phyloP scores from a whole-genome alignment of 1,140 invertebrate species.

The Catajapyx aquilonaris region DNA sequence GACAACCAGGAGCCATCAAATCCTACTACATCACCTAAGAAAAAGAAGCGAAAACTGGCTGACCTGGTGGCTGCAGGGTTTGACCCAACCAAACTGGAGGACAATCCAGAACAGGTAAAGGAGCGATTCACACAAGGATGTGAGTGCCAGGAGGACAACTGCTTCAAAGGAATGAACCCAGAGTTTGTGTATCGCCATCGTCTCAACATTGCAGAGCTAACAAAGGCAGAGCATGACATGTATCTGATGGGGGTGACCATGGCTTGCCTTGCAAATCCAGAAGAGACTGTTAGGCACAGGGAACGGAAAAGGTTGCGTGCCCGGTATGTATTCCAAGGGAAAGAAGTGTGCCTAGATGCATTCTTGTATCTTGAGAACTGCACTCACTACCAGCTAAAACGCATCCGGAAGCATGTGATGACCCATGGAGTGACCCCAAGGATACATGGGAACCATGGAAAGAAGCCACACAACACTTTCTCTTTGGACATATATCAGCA shows the following conservation, averaged over 20 bases:
- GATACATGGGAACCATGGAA: constrained; percentile 51
- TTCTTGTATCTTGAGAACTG: constrained; percentile 60
- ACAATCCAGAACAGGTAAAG: constrained; percentile 35
- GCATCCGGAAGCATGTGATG: constrained; percentile 53
- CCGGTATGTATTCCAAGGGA: constrained; percentile 45
- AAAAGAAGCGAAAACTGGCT: constrained; percentile 24
- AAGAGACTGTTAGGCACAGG: constrained; percentile 44
- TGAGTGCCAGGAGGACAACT: constrained; percentile 50
- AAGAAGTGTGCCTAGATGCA: constrained; percentile 51
- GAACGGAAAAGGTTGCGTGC: constrained; percentile 44
- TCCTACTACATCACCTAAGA: too few species aligned
- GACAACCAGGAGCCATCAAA: too few species aligned
- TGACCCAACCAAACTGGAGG: constrained; percentile 30
- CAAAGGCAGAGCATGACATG: constrained; percentile 49
- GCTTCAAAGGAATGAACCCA: constrained; percentile 37
- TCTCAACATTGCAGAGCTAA: constrained; percentile 53
- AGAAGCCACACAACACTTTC: constrained; percentile 61
- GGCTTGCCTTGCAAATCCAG: constrained; percentile 51
- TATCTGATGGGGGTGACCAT: constrained; percentile 60
- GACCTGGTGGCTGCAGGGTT: constrained; percentile 25
- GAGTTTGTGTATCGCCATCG: constrained; percentile 50
- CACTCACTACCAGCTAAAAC: constrained; percentile 53
- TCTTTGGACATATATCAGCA: constrained; percentile 53
- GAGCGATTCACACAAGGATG: constrained; percentile 44
- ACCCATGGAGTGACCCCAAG: constrained; percentile 51